Evolutionary conservation across 92 coral and sea anemone genomes (phyloP).

Genomic region (Zoanthus sansibaricus): DNA sequence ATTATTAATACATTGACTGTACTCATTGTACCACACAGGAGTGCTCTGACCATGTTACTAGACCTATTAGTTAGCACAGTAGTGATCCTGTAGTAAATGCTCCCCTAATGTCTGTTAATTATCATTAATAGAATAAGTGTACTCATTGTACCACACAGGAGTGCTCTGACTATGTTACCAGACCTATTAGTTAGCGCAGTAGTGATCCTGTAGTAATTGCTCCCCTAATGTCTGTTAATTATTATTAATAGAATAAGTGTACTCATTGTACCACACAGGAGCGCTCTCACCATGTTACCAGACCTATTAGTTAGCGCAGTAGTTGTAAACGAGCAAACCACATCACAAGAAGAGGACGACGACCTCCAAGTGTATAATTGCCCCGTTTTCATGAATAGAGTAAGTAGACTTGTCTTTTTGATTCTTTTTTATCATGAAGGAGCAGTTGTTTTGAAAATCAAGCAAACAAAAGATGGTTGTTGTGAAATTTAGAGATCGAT

Average conservation of each 20-base stretch:
- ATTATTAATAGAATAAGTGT: no score
- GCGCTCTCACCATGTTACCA: conserved; percentile 73
- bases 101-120: no score
- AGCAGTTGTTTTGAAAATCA: no score
- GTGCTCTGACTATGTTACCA: conserved; percentile 71
- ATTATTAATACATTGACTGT: neutral
- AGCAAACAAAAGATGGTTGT: neutral
- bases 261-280: conserved; percentile 50
- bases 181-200: conserved; percentile 82
- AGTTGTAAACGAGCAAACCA: conserved; percentile 48
- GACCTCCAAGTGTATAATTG: conserved; percentile 71
- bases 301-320: conserved; percentile 83
- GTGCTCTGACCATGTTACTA: conserved; percentile 72
- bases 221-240: no score
- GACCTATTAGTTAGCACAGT: conserved; percentile 82
- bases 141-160: conserved; percentile 47
- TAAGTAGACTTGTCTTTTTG: conserved; percentile 41
- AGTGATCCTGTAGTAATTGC: neutral
- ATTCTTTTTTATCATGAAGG: no score
- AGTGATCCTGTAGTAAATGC: neutral
- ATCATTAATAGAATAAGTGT: no score
- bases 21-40: conserved; percentile 41
- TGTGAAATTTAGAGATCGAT: no score
- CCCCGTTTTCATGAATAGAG: conserved; percentile 94
- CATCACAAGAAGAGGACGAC: conserved; percentile 30